phyloP scores from a whole-genome alignment of 2,797 vertebrate genomes.

The Pseudomugil tenellus region DNA sequence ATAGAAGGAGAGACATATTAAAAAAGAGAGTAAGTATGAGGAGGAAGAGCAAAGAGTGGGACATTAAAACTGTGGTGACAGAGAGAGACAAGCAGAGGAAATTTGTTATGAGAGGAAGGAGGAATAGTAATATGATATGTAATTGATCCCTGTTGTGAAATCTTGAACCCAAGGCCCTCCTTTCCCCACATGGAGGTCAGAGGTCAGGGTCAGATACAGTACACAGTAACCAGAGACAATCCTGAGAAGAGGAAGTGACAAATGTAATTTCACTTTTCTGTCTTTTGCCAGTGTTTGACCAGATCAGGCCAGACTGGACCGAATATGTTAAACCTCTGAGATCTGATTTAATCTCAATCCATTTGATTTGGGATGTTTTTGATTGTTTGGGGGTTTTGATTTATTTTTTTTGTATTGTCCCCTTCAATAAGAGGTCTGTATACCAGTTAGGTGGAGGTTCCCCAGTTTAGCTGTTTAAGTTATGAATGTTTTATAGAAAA shows the following conservation, averaged over 20 bases:
- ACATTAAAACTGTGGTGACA: not conserved
- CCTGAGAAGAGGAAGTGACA: conserved; percentile 55
- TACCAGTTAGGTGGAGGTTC: too few species aligned
- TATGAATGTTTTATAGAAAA: too few species aligned
- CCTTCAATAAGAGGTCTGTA: too few species aligned
- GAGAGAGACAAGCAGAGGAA: conserved; percentile 1
- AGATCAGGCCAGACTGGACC: too few species aligned
- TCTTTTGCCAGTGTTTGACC: too few species aligned
- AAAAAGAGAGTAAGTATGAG: not conserved
- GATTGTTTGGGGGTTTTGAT: too few species aligned
- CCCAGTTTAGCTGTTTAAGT: too few species aligned
- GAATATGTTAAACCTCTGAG: too few species aligned
- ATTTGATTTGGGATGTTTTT: too few species aligned
- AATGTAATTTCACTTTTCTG: not conserved
- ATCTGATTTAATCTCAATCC: too few species aligned
- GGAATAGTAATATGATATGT: conserved; percentile 26
- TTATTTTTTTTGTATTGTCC: too few species aligned
- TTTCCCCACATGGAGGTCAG: conserved; percentile 40
- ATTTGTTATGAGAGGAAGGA: not conserved
- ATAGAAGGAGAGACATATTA: not conserved
- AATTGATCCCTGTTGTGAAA: conserved; percentile 39
- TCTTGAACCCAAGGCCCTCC: conserved; percentile 13
- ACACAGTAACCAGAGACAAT: conserved; percentile 39
- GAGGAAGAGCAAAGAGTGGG: not conserved
- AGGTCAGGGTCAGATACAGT: conserved; percentile 62